Evolutionary conservation across 2,797 vertebrate genomes (phyloP).

Genomic region (Esox lucius): DNA sequence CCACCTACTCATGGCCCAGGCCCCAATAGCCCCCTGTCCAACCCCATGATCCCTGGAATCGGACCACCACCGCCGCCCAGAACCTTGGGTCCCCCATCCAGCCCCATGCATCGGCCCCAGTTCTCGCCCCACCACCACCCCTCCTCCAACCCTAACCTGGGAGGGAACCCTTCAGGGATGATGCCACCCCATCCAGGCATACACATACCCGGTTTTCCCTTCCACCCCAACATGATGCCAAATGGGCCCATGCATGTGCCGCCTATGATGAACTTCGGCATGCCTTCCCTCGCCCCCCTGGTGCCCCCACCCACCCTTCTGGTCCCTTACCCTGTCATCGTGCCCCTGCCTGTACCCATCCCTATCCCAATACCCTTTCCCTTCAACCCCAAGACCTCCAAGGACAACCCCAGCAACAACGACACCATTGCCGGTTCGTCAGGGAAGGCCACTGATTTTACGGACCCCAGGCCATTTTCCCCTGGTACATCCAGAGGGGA

Average conservation of each 20-base stretch:
- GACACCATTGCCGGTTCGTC: conserved; percentile 81
- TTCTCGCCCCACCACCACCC: conserved; percentile 91
- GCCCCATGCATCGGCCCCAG: conserved; percentile 93
- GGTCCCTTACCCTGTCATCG: conserved; percentile 97
- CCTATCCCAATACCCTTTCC: conserved; percentile 97
- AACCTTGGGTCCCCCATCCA: conserved; percentile 84
- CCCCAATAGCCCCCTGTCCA: conserved; percentile 92
- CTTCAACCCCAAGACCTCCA: conserved; percentile 84
- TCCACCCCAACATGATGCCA: conserved; percentile 95
- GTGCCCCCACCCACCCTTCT: conserved; percentile 96
- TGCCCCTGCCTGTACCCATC: conserved; percentile 94
- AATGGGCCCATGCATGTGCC: conserved; percentile 91
- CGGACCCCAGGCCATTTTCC: conserved; percentile 78
- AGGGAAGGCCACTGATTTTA: conserved; percentile 69
- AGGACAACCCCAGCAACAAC: conserved; percentile 81
- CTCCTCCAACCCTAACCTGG: conserved; percentile 84
- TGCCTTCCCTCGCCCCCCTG: conserved; percentile 95
- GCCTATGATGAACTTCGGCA: conserved; percentile 95
- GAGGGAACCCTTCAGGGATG: conserved; percentile 85
- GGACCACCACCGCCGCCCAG: conserved; percentile 84
- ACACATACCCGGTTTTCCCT: conserved; percentile 83
- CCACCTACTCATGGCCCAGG: conserved; percentile 86
- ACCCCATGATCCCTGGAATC: conserved; percentile 93
- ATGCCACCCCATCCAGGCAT: conserved; percentile 83
- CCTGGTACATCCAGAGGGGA: conserved; percentile 71